Evolutionary conservation across 2,888 invertebrate species (phyloP).

Genomic region (Eupithecia insigniata): DNA sequence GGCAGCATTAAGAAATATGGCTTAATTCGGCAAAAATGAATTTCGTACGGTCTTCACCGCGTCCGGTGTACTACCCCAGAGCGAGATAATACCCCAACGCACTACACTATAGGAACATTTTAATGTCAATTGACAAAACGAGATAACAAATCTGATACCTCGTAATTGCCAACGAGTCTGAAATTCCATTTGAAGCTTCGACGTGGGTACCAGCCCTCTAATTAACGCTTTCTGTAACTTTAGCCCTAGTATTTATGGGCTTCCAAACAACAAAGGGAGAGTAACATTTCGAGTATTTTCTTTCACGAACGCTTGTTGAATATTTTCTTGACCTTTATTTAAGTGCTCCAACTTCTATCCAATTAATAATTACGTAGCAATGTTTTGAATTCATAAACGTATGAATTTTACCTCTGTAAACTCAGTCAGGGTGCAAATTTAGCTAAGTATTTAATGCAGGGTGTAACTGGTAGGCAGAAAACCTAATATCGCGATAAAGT

Average conservation of each 20-base stretch:
- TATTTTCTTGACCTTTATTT: background rate
- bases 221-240: background rate
- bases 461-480: background rate
- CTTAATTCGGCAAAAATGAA: too few relatives aligned
- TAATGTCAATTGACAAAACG: background rate
- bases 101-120: too few relatives aligned
- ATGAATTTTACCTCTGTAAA: background rate
- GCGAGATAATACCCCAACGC: too few relatives aligned
- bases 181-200: background rate
- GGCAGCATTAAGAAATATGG: too few relatives aligned
- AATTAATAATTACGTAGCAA: background rate
- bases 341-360: background rate
- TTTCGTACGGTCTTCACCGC: too few relatives aligned
- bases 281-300: background rate
- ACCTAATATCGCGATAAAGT: background rate
- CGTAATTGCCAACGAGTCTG: background rate
- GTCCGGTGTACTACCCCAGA: too few relatives aligned
- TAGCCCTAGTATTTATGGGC: constrained; percentile 6
- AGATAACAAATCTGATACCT: background rate
- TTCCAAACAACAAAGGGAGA: background rate
- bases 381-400: background rate
- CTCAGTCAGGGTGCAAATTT: too few relatives aligned
- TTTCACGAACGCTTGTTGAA: background rate
- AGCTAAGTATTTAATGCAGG: too few relatives aligned
- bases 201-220: background rate